phyloP scores from a whole-genome alignment of 2,113 vertebrate genomes.

The Asarcornis scutulata region DNA sequence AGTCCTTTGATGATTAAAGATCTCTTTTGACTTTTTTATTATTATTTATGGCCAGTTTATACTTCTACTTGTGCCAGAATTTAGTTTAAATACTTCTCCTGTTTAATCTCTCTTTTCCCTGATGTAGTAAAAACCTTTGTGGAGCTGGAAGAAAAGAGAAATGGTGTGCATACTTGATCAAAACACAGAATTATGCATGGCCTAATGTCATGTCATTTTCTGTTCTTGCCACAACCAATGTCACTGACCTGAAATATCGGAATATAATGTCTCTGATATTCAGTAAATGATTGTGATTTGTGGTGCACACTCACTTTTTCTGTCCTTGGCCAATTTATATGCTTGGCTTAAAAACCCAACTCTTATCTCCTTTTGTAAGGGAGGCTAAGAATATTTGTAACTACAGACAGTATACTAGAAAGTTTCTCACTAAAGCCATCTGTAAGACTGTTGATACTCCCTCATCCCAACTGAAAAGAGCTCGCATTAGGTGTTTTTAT shows the following conservation, averaged over 20 bases:
- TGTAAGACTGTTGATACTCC: neutral
- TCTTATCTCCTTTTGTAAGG: neutral
- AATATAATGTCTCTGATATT: neutral
- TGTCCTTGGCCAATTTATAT: neutral
- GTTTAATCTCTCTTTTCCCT: neutral
- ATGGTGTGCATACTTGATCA: neutral
- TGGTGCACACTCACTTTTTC: neutral
- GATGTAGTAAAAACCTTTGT: neutral
- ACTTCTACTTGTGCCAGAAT: neutral
- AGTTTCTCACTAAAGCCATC: neutral
- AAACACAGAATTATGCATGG: neutral
- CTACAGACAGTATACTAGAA: neutral
- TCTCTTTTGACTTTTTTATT: neutral
- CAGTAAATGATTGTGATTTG: neutral
- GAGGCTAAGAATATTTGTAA: neutral
- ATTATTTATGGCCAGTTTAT: neutral
- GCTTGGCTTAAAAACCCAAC: neutral
- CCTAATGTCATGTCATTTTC: neutral
- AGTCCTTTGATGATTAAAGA: neutral
- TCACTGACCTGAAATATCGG: neutral
- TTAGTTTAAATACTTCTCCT: neutral
- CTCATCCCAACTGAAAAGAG: neutral
- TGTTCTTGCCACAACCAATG: neutral
- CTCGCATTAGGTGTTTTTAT: neutral
- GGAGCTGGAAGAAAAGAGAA: neutral